A percentile compares a stretch with the other conserved stretches of the same genome.
Evolutionary conservation across 2,113 vertebrate genomes (phyloP).

Genomic region (Picathartes gymnocephalus): DNA sequence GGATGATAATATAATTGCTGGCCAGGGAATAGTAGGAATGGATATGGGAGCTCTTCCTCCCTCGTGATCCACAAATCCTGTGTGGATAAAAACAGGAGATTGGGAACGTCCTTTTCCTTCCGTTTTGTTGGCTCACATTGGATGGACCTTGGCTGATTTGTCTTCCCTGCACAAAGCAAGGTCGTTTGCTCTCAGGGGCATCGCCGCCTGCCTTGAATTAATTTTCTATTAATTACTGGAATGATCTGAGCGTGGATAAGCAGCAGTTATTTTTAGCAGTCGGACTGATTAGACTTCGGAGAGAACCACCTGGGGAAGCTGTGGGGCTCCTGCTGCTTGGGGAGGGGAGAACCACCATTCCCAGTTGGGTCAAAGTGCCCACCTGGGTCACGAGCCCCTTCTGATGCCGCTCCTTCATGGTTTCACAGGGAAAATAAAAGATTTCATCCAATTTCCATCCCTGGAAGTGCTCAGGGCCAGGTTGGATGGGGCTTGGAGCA

Average conservation of each 20-base stretch:
- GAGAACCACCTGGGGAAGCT: neutral
- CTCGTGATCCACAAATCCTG: neutral
- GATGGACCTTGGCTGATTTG: constrained; percentile 27
- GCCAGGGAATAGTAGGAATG: neutral
- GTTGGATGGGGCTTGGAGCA: neutral
- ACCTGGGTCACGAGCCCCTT: neutral
- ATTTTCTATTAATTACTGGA: constrained; percentile 52
- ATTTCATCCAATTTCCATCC: neutral
- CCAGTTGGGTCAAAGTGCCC: fast-evolving
- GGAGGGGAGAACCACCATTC: neutral
- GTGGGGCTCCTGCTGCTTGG: neutral
- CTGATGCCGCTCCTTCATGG: neutral
- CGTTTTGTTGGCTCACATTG: neutral
- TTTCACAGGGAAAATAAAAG: neutral
- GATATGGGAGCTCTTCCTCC: neutral
- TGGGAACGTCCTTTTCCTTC: neutral
- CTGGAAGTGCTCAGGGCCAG: neutral
- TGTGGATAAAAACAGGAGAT: neutral
- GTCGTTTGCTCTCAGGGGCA: neutral
- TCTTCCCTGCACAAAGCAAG: neutral
- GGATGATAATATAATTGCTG: neutral
- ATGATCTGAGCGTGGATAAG: constrained; percentile 29
- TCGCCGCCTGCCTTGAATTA: constrained; percentile 12
- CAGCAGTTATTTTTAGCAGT: constrained; percentile 22
- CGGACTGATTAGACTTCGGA: neutral